Percentiles rank a stretch among this genome's conserved stretches.
These are phyloP conservation scores for Melitaea athalia DNA, from an alignment of 2,888 invertebrate genomes.

Conservation along the genomic window DNA sequence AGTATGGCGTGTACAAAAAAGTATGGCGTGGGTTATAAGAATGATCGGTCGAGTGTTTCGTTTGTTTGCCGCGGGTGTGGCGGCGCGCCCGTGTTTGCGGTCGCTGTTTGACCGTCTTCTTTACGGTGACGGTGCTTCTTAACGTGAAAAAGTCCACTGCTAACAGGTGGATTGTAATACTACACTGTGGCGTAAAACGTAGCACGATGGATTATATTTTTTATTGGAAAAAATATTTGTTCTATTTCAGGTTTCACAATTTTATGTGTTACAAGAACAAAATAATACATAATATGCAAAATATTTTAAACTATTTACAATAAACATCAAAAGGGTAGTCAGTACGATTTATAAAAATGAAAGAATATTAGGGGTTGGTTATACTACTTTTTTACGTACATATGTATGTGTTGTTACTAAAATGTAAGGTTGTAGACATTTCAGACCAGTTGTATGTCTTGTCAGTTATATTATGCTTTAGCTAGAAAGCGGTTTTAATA, in stretches of 20 bases:
- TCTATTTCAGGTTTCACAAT: background rate
- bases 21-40: conserved; percentile 10
- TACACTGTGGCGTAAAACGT: background rate
- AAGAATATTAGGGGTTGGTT: no score
- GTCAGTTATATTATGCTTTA: background rate
- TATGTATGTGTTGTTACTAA: no score
- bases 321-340: no score
- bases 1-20: conserved; percentile 11
- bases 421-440: no score
- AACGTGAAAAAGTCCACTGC: conserved; percentile 24
- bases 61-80: conserved; percentile 66
- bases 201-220: background rate
- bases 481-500: no score
- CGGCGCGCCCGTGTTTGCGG: conserved; percentile 71
- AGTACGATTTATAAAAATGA: no score
- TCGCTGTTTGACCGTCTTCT: conserved; percentile 71
- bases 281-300: no score
- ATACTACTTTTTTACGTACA: no score
- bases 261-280: no score
- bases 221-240: background rate
- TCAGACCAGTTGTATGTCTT: no score
- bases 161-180: conserved; percentile 20
- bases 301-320: no score
- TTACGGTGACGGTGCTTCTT: conserved; percentile 62
- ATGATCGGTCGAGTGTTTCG: conserved; percentile 71